These are phyloP conservation scores for Sphaerodactylus townsendi DNA, from an alignment of 2,113 vertebrate species.

Conservation along the genomic window DNA sequence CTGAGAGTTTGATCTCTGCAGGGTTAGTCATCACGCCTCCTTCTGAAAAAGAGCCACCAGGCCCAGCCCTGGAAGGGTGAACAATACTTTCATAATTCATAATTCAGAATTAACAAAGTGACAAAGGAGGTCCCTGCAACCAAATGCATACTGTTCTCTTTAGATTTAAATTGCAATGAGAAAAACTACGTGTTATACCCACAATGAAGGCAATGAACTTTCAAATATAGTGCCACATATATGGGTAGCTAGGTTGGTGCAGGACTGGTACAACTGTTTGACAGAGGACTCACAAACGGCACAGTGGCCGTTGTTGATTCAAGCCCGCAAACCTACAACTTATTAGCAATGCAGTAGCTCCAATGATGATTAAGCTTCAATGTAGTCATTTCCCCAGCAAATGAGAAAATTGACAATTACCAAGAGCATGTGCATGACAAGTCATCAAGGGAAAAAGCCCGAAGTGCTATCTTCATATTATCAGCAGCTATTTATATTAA, in stretches of 20 bases:
- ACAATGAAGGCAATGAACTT: background rate
- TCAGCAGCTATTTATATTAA: background rate
- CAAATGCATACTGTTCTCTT: slow-evolving; percentile 7
- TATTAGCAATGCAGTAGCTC: background rate
- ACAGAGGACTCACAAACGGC: too few relatives aligned
- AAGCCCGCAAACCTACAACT: background rate
- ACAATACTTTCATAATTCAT: slow-evolving; percentile 33
- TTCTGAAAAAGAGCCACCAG: too few relatives aligned
- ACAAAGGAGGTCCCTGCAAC: slow-evolving; percentile 38
- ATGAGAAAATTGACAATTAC: background rate
- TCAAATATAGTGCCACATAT: fast-evolving
- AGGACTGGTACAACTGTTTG: too few relatives aligned
- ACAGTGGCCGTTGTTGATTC: background rate
- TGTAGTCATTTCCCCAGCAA: background rate
- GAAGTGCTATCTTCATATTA: too few relatives aligned
- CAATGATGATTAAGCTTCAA: background rate
- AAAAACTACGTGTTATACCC: background rate
- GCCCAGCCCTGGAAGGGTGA: too few relatives aligned
- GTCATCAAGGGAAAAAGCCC: background rate
- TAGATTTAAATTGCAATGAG: background rate
- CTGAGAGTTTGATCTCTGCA: too few relatives aligned
- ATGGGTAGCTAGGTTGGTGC: background rate
- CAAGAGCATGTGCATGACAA: background rate
- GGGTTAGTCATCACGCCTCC: too few relatives aligned
- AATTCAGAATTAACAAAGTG: slow-evolving; percentile 40